Conservation (phyloP, 2,888 invertebrate genomes). For the Acanthococcus lagerstroemiae region DNA sequence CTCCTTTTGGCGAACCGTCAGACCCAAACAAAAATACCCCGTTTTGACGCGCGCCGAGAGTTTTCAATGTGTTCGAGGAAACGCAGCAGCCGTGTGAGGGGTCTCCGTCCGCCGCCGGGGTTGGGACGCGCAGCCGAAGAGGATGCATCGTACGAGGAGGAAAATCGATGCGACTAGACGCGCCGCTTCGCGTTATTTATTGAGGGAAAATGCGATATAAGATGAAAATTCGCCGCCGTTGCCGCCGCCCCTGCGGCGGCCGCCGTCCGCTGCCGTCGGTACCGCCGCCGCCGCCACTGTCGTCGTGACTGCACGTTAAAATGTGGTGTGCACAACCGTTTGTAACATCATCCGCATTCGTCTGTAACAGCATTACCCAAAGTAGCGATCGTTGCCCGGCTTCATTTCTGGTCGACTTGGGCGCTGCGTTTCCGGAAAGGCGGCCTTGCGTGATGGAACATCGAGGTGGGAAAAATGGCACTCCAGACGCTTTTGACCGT, state of each 20-base stretch:
- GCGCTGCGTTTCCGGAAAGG: no score
- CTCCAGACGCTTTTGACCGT: no score
- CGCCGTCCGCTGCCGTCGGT: slow-evolving; percentile 1
- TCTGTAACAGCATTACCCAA: no score
- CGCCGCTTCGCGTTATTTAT: slow-evolving; percentile 30
- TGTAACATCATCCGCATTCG: no score
- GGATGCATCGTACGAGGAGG: slow-evolving; percentile 1
- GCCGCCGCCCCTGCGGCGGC: not conserved
- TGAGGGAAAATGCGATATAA: slow-evolving; percentile 31
- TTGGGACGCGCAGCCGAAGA: not conserved
- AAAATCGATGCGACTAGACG: slow-evolving; percentile 32
- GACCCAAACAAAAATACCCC: slow-evolving; percentile 21
- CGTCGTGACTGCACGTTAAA: no score
- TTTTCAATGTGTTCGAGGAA: slow-evolving; percentile 2
- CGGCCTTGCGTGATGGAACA: no score
- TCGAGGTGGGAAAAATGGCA: no score
- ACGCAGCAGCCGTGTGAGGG: not conserved
- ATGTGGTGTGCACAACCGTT: no score
- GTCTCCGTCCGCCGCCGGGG: no score
- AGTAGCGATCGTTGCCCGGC: no score
- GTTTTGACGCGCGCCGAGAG: slow-evolving; percentile 18
- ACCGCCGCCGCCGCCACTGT: not conserved
- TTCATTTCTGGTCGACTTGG: no score
- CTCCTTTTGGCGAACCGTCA: slow-evolving; percentile 1
- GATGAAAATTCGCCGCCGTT: slow-evolving; percentile 19